Evolutionary conservation across 2,797 vertebrate species (phyloP), one percentile per base, ranked within the genome.

Genomic region (Clarias fuscus): DNA sequence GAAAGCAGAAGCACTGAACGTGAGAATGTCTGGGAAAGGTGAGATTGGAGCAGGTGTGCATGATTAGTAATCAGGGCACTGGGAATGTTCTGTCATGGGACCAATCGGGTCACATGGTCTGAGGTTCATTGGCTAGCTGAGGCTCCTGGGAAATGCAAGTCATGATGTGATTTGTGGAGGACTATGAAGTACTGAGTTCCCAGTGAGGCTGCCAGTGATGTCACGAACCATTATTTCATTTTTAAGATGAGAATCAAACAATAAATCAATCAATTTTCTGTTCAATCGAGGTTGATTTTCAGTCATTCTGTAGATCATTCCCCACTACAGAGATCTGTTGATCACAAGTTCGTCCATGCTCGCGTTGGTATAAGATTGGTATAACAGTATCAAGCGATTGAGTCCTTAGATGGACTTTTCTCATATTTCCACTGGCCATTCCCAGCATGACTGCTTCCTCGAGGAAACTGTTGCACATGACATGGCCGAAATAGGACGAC

Each of bases 21-120:
- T 58, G n/a, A 56, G 53, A 76, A 73, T 48, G 17, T 17, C 56
- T 33, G 75, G 56, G 56, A 59, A 22, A 33, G 37, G 30, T 37
- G 30, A 37, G 76, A 78, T 78, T 78, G 58, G 18, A 61, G 37
- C 20, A 78, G 76, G 76, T 78, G 76, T 37, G 20, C 18, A 78
- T 61, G 18, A 78, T 78, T 78, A 78, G 56, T 61, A 37, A 79
- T 79, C 59, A 62, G 30, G 13, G 6, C 11, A 59, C 20, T 62
- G 33, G 33, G 5, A 8, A 79, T 43, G 20, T 64, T 40, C 77
- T 62, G 33, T 80, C 61, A 65, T 27, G 37, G 78, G 78, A 65
- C 27, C 43, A 65, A 80, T 80, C 14, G 43, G 61, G 61, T 15
- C 27, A 61, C 20, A 40, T 40, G 33, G 3, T 62, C 5, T 64